These are phyloP conservation scores for Pyrgilauda ruficollis DNA, from an alignment of 2,113 vertebrate species.

Conservation along the genomic window DNA sequence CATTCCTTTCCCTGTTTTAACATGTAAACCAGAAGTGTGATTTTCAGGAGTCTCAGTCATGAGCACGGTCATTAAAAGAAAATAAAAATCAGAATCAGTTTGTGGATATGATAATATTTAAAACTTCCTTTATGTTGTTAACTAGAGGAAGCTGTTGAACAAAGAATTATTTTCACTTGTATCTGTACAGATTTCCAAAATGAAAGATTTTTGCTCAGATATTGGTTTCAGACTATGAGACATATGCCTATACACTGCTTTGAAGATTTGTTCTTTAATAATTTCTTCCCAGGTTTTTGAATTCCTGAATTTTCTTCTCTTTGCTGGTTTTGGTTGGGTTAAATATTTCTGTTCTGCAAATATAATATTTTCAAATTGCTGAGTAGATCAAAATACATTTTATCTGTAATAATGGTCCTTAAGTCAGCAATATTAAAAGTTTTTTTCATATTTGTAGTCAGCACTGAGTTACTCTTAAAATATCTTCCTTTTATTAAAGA, in stretches of 20 bases:
- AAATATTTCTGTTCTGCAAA: constrained; percentile 1
- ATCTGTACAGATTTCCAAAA: neutral
- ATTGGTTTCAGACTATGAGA: neutral
- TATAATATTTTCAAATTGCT: neutral
- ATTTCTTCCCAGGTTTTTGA: neutral
- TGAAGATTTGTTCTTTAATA: neutral
- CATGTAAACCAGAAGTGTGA: neutral
- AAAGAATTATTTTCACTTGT: neutral
- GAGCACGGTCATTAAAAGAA: neutral
- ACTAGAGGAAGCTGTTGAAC: neutral
- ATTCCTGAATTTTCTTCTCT: neutral
- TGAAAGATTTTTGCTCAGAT: neutral
- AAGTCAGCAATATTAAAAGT: neutral
- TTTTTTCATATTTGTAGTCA: neutral
- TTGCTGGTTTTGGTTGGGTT: neutral
- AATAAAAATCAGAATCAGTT: neutral
- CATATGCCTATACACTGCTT: neutral
- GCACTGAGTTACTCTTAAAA: neutral
- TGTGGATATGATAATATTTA: neutral
- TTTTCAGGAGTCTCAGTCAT: neutral
- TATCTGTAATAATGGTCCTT: neutral
- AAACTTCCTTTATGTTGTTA: neutral
- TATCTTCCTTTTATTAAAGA: neutral
- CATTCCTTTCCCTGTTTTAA: neutral
- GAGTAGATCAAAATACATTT: neutral